phyloP scores from a whole-genome alignment of 2,888 invertebrate genomes.

The Callinectes sapidus region DNA sequence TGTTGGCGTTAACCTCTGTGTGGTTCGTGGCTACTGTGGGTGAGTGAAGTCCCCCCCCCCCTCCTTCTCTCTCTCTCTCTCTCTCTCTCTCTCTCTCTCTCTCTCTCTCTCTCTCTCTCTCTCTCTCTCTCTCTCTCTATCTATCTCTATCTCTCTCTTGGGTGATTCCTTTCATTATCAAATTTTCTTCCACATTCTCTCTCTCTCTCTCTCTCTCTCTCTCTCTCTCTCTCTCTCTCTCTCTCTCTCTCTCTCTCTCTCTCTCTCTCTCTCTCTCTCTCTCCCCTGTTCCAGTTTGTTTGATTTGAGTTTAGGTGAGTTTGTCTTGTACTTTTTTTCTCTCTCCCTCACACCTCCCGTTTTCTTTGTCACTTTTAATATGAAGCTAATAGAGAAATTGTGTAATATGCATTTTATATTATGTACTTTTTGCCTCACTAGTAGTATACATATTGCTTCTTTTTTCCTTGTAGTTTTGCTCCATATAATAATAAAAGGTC shows the following conservation, averaged over 20 bases:
- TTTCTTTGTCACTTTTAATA: background rate
- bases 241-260: background rate
- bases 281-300: background rate
- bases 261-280: background rate
- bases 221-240: constrained; percentile 13
- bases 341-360: background rate
- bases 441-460: background rate
- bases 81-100: background rate
- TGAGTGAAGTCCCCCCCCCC: background rate
- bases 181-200: background rate
- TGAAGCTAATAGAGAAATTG: background rate
- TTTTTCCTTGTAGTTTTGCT: no score
- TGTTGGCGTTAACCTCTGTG: background rate
- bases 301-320: background rate
- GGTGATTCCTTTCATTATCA: no score
- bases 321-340: background rate
- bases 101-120: background rate
- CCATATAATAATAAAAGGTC: no score
- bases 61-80: background rate
- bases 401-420: background rate
- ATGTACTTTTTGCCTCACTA: background rate
- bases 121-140: background rate
- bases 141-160: no score
- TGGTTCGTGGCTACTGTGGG: background rate
- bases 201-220: constrained; percentile 13